Percentiles rank a stretch among this genome's conserved stretches.
Conservation (phyloP, 2,113 vertebrate genomes). For the Aythya baeri region DNA sequence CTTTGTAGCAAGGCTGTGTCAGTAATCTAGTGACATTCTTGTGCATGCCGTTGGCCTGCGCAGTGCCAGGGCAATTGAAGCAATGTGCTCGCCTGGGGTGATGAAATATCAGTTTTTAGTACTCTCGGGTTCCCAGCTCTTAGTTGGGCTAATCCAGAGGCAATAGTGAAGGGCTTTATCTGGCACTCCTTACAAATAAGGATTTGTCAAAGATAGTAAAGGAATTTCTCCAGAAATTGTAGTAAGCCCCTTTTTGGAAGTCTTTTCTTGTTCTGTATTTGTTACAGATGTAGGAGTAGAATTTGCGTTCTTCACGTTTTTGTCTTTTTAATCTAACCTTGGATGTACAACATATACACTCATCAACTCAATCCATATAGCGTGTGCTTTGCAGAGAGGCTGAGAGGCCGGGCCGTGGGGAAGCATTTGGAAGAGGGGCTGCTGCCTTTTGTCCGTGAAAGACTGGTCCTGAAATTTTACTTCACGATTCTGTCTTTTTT, state of each 20-base stretch:
- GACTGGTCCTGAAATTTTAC: neutral
- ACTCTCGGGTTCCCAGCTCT: neutral
- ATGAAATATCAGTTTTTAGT: fast-evolving
- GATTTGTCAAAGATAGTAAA: conserved; percentile 35
- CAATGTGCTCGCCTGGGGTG: neutral
- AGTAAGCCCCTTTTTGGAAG: neutral
- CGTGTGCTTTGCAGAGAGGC: neutral
- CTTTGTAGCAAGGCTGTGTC: neutral
- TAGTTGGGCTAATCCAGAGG: neutral
- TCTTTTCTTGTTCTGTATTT: neutral
- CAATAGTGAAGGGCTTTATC: neutral
- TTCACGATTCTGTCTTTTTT: neutral
- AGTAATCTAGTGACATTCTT: neutral
- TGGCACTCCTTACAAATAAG: neutral
- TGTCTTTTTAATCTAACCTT: neutral
- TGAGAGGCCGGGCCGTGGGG: neutral
- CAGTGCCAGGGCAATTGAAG: neutral
- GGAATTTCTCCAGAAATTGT: conserved; percentile 23
- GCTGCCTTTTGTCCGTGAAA: neutral
- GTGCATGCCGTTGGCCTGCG: neutral
- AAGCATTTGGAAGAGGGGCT: neutral
- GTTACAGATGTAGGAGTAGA: neutral
- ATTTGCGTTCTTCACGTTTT: neutral
- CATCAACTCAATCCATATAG: neutral
- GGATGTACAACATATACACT: fast-evolving